Percentiles rank a stretch among this genome's conserved stretches.
These are phyloP conservation scores for Hypotaenidia okinawae DNA, from an alignment of 2,797 vertebrate genomes.

Conservation along the genomic window DNA sequence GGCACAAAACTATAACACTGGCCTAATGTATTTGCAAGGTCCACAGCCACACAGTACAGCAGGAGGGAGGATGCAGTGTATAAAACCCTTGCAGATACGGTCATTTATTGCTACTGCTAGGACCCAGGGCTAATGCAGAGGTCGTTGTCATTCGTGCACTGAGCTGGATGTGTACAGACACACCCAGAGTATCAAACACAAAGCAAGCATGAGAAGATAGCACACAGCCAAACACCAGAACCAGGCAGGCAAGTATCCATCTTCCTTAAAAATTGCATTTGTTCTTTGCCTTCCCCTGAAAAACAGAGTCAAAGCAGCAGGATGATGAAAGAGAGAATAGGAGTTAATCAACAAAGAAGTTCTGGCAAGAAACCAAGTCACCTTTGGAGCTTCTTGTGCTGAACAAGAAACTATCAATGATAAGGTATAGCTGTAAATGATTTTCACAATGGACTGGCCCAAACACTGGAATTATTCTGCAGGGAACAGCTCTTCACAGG, in stretches of 20 bases:
- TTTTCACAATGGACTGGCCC: slow-evolving; percentile 14
- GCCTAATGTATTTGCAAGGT: neutral
- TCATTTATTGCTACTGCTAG: neutral
- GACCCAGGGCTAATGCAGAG: neutral
- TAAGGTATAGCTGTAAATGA: neutral
- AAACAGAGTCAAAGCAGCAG: neutral
- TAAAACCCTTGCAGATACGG: neutral
- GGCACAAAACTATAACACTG: too few relatives aligned
- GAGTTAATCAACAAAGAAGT: neutral
- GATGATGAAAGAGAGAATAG: neutral
- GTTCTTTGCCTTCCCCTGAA: neutral
- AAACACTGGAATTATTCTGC: slow-evolving; percentile 18
- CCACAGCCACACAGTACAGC: neutral
- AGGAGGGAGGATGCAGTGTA: accelerated
- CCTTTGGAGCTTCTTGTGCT: neutral
- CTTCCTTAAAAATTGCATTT: neutral
- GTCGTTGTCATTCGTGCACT: neutral
- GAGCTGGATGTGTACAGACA: neutral
- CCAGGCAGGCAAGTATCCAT: neutral
- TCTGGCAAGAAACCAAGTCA: slow-evolving; percentile 23
- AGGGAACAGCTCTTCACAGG: slow-evolving; percentile 39
- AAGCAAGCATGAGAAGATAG: neutral
- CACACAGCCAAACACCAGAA: neutral
- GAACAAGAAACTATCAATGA: neutral
- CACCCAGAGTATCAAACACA: neutral